Base-by-base conservation (phyloP, 2,797 vertebrate genomes). In the Spondyliosoma cantharus region DNA sequence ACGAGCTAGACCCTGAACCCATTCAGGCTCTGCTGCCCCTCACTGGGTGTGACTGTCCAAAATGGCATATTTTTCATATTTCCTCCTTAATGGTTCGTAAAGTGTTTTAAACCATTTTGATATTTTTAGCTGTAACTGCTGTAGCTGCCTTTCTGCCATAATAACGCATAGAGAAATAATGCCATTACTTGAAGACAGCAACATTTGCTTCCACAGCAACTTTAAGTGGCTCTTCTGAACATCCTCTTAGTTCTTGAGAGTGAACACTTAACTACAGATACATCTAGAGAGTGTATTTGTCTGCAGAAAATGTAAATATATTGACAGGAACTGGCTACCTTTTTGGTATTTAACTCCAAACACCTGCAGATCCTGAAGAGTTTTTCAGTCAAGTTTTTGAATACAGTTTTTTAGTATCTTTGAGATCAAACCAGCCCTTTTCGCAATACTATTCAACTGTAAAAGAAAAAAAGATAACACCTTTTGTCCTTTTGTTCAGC, bases 171-270 rank as follows among this genome's bases (percentile, higher is more conserved):
- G 32, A 1, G 32, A 9, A 37, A 37, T 37, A 37, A 37, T 37
- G 32, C 32, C 20, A 16, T 59, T 46, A 11, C 25, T 14, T 46
- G 27, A 50, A 45, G 24, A 32, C 1, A 1, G 24, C 27, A 37
- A 56, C 56, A 76, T 69, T 54, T 61, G 25, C 57, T 37, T 37
- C 32, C 32, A 37, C 32, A 9, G 32, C 57, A 68, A 15, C n/a
- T 61, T 65, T 3, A 61, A 56, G 17, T 22, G 14, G 2, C 11
- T 42, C 27, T 43, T 56, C 50, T 37, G 29, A 24, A 14, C 13
- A 15, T 45, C 8, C 8, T 37, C 32, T 37, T 37, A 37, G 32
- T 45, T 67, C 19, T 53, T 29, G 19, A 15, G 14, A 42, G 15
- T 42, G 16, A 52, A 49, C 19, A 45, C 11, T 24, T 29, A 52